Conservation (phyloP, 2,888 invertebrate genomes). For the Crematogaster levior region DNA sequence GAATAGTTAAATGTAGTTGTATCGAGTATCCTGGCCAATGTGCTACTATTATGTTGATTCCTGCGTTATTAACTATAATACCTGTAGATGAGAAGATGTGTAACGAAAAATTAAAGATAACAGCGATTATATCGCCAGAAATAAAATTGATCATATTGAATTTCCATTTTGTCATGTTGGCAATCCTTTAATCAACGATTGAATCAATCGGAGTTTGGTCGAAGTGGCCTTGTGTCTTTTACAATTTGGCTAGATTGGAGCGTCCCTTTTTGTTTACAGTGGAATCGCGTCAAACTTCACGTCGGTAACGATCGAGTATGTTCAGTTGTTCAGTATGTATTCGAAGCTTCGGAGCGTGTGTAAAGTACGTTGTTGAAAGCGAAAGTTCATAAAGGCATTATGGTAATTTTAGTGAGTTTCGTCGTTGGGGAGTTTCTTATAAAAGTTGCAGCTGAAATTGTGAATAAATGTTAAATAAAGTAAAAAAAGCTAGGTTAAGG, state of each 20-base stretch:
- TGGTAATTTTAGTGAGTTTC: background rate
- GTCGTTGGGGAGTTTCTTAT: background rate
- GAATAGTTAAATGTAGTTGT: no score
- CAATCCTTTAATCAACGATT: no score
- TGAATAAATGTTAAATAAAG: slow-evolving; percentile 8
- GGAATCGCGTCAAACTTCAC: slow-evolving; percentile 52
- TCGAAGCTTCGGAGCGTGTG: background rate
- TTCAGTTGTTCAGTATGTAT: background rate
- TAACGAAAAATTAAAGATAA: no score
- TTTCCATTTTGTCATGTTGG: no score
- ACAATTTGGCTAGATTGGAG: slow-evolving; percentile 55
- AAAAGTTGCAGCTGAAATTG: background rate
- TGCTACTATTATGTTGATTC: no score
- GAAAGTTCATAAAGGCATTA: background rate
- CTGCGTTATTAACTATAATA: no score
- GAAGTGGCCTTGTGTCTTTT: background rate
- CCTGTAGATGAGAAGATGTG: no score
- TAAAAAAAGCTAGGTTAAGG: slow-evolving; percentile 2
- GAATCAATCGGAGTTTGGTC: no score
- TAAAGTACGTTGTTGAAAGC: background rate
- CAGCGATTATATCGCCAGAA: no score
- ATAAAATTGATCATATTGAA: no score
- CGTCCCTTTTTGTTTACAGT: slow-evolving; percentile 57
- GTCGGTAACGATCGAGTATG: background rate
- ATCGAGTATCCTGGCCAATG: no score